Evolutionary conservation across 1,140 invertebrate genomes (phyloP).

Genomic region (Whitmania pigra): DNA sequence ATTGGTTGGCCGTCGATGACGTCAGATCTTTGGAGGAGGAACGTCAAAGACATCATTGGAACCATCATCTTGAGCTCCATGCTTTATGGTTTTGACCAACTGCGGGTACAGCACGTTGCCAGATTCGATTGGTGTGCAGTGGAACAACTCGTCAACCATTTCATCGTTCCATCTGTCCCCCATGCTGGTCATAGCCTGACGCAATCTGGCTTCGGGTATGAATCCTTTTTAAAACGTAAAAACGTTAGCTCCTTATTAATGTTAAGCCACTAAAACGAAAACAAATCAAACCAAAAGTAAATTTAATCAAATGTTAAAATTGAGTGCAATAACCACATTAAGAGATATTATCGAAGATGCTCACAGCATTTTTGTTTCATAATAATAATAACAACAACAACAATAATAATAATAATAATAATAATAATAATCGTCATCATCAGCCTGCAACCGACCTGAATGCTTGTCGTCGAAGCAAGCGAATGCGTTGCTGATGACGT

Average conservation of each 20-base stretch:
- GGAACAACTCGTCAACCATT: conserved; percentile 90
- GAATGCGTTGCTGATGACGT: conserved; percentile 51
- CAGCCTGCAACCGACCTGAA: conserved; percentile 33
- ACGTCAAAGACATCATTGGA: neutral
- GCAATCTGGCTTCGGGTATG: conserved; percentile 77
- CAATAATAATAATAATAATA: too few relatives aligned
- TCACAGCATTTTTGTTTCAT: too few relatives aligned
- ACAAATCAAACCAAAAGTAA: too few relatives aligned
- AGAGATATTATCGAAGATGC: too few relatives aligned
- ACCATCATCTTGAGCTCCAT: conserved; percentile 37
- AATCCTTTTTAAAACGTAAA: conserved; percentile 30
- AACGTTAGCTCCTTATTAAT: too few relatives aligned
- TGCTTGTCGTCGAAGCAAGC: conserved; percentile 50
- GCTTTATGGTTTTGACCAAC: conserved; percentile 62
- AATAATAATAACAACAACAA: too few relatives aligned
- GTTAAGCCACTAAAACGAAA: too few relatives aligned
- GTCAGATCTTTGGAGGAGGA: conserved; percentile 5
- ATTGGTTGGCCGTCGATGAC: too few relatives aligned
- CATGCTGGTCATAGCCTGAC: conserved; percentile 88
- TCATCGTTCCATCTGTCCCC: conserved; percentile 88
- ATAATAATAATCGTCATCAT: too few relatives aligned
- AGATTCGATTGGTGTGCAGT: conserved; percentile 86
- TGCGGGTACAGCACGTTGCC: conserved; percentile 93
- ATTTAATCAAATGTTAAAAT: too few relatives aligned
- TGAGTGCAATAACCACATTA: too few relatives aligned